Conservation (phyloP, 2,888 invertebrate species). For the Eulithis prunata region DNA sequence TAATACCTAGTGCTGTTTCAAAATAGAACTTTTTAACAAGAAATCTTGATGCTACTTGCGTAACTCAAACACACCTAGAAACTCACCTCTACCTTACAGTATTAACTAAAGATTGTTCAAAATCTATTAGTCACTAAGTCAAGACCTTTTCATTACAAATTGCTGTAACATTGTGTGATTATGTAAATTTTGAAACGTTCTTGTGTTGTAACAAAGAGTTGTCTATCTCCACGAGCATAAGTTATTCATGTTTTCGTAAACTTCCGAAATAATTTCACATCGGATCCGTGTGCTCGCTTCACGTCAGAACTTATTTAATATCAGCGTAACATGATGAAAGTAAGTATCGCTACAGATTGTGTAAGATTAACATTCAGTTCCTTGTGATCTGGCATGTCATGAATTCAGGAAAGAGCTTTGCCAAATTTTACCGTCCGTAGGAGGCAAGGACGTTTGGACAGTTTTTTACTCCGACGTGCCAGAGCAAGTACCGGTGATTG, state of each 20-base stretch:
- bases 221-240: background rate
- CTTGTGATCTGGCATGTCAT: background rate
- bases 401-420: background rate
- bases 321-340: slow-evolving; percentile 18
- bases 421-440: too few relatives aligned
- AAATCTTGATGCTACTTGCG: too few relatives aligned
- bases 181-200: background rate
- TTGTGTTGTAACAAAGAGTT: background rate
- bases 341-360: slow-evolving; percentile 17
- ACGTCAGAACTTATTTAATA: slow-evolving; percentile 25
- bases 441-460: background rate
- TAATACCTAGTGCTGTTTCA: too few relatives aligned
- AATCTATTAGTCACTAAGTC: background rate
- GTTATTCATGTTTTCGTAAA: slow-evolving; percentile 11
- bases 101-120: background rate
- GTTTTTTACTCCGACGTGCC: background rate
- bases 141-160: background rate
- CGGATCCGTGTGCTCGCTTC: slow-evolving; percentile 8
- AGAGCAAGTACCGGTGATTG: background rate
- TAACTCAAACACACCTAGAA: background rate
- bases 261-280: slow-evolving; percentile 11
- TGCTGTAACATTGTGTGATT: background rate
- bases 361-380: background rate
- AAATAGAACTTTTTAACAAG: too few relatives aligned
- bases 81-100: too few relatives aligned